Conservation (phyloP, 1,140 invertebrate species). For the Euura lappo region DNA sequence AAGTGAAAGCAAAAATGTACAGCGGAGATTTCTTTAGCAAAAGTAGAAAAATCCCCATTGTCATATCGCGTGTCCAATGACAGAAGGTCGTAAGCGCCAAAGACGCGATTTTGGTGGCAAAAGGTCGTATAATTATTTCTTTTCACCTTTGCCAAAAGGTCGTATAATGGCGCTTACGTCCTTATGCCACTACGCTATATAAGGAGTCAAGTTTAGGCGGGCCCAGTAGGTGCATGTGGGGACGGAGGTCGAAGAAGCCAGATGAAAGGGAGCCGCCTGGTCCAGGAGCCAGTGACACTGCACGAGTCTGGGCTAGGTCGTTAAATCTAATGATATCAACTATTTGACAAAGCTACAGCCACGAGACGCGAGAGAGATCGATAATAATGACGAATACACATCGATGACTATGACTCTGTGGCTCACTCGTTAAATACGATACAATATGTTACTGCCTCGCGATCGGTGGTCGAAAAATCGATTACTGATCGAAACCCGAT, state of each 20-base stretch:
- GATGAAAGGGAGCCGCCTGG: constrained; percentile 51
- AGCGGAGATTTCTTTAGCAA: not conserved
- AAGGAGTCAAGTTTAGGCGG: not conserved
- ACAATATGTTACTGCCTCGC: not conserved
- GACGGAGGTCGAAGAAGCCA: constrained; percentile 26
- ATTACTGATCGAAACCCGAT: not conserved
- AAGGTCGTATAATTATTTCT: too few relatives aligned
- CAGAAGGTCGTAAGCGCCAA: too few relatives aligned
- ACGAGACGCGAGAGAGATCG: constrained; percentile 3
- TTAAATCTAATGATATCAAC: constrained; percentile 56
- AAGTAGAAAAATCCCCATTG: not conserved
- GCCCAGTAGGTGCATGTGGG: not conserved
- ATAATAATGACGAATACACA: too few relatives aligned
- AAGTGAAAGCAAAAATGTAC: not conserved
- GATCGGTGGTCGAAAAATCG: not conserved
- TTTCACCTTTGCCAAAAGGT: too few relatives aligned
- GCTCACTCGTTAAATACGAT: not conserved
- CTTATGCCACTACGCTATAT: too few relatives aligned
- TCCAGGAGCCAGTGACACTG: constrained; percentile 47
- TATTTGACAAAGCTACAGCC: constrained; percentile 49
- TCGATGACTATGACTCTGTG: not conserved
- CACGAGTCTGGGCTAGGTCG: constrained; percentile 39
- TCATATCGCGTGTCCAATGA: too few relatives aligned
- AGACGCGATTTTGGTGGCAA: too few relatives aligned
- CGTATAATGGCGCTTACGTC: too few relatives aligned